A percentile compares a stretch with the other conserved stretches of the same genome.
These are phyloP conservation scores for Drepanosiphum platanoidis DNA, from an alignment of 2,888 invertebrate species.

Conservation along the genomic window DNA sequence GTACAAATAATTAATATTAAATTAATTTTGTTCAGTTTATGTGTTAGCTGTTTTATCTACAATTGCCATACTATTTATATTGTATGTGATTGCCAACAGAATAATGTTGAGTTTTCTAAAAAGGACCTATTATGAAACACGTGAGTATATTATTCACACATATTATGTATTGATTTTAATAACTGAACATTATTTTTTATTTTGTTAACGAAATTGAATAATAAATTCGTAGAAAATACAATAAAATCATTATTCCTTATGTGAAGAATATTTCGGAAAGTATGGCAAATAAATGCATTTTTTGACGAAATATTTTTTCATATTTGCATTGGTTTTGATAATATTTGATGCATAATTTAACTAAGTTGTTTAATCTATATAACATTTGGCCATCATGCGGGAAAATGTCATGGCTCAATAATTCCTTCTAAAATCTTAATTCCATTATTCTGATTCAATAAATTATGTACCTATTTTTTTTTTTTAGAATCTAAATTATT, in stretches of 20 bases:
- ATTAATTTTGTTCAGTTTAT: constrained; percentile 25
- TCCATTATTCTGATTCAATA: too few species aligned
- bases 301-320: too few species aligned
- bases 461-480: too few species aligned
- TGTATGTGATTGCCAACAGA: background rate
- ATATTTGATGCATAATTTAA: too few species aligned
- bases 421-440: too few species aligned
- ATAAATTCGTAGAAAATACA: background rate
- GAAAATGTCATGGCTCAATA: too few species aligned
- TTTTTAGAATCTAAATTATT: too few species aligned
- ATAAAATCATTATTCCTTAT: background rate
- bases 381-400: too few species aligned
- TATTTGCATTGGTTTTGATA: too few species aligned
- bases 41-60: background rate
- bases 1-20: background rate
- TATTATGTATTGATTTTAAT: too few species aligned
- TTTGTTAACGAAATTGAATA: background rate
- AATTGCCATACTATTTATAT: background rate
- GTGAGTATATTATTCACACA: constrained; percentile 12
- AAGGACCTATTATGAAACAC: background rate
- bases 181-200: background rate
- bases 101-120: background rate
- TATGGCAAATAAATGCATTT: background rate
- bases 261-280: background rate
- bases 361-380: too few species aligned